phyloP scores from a whole-genome alignment of 2,888 invertebrate genomes.

The Oligia latruncula region DNA sequence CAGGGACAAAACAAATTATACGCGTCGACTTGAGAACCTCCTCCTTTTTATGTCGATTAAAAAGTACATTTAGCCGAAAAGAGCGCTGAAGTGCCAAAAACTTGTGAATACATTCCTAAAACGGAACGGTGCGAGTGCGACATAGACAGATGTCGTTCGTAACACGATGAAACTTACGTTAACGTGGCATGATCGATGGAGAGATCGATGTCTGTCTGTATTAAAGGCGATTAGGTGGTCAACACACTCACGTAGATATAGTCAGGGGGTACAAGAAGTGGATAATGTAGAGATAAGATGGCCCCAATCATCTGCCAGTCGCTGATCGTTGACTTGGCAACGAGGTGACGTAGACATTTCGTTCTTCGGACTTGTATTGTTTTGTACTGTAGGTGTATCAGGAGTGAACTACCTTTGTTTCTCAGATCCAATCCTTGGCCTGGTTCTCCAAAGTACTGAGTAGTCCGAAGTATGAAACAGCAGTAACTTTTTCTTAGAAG shows the following conservation, averaged over 20 bases:
- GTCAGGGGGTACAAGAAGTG: conserved; percentile 36
- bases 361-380: background rate
- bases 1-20: background rate
- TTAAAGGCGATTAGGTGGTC: conserved; percentile 14
- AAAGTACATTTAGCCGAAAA: background rate
- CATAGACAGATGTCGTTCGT: background rate
- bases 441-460: conserved; percentile 19
- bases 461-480: conserved; percentile 19
- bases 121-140: background rate
- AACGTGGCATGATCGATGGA: conserved; percentile 26
- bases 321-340: conserved; percentile 13
- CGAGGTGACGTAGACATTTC: conserved; percentile 8
- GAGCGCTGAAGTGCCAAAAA: background rate
- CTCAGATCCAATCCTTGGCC: conserved; percentile 19
- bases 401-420: conserved; percentile 7
- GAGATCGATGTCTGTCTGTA: conserved; percentile 25
- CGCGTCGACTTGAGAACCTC: background rate
- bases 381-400: background rate
- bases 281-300: conserved; percentile 35
- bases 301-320: conserved; percentile 15
- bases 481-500: conserved; percentile 24
- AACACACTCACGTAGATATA: conserved; percentile 4
- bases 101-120: background rate
- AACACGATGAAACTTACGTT: conserved; percentile 3
- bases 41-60: background rate